Base-by-base conservation (phyloP, 2,113 vertebrate species). In the Puntigrus tetrazona region DNA sequence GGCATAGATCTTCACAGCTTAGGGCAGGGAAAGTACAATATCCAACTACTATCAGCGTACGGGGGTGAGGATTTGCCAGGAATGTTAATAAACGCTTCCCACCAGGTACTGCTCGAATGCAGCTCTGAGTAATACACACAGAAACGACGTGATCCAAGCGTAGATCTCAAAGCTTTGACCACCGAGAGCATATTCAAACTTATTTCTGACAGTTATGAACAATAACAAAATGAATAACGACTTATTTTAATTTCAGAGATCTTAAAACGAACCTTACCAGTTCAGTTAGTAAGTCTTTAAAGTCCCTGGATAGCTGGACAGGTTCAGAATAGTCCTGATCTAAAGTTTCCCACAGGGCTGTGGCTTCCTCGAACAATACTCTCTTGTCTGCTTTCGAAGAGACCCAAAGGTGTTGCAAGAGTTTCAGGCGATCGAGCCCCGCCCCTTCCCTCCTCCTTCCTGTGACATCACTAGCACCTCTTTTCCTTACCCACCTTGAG, bases 401-500 rank as follows among this genome's bases (percentile, higher is more conserved):
- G 93, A 29, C 87, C 90, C 90, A 92, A 92, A 96, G 95, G 96
- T 96, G 96, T 95, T 94, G 94, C 95, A 95, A 92, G 10, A 91
- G 91, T 94, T 90, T 95, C 87, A 92, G 91, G 89, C 84, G 86
- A 87, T 74, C 57, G 69, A 86, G 86, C 92, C 93, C 90, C 93
- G 67, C 79, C 93, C 91, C 87, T 81, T 80, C 70, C 92, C 92
- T 83, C 91, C 90, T 84, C 92, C 93, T 93, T 91, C 91, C 91
- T 87, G 90, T 95, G 94, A 95, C 95, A 95, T 96, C 96, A 96
- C 92, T 75, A 79, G 88, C 89, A 88, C 87, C 92, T 73, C 85
- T 59, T 88, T 78, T 92, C 92, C 86, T 87, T 84, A 52, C 86
- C 90, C 88, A 90, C 87, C 87, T 89, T 88, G 75, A 36, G 50